Evolutionary conservation across 2,888 invertebrate genomes (phyloP).

Genomic region (Dicroscelio sp.): DNA sequence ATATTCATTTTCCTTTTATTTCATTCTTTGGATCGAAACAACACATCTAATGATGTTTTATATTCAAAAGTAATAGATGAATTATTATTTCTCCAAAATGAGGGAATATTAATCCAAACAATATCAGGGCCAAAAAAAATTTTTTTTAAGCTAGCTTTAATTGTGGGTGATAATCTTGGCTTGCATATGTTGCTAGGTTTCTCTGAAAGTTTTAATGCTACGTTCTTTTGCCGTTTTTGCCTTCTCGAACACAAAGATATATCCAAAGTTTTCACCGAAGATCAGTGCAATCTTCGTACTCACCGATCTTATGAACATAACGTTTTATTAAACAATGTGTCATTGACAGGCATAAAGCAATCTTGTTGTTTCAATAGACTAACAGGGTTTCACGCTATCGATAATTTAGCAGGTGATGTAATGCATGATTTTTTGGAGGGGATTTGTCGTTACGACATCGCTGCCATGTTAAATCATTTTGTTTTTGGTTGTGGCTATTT

Average conservation of each 20-base stretch:
- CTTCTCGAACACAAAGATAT: conserved; percentile 5
- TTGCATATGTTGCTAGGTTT: conserved; percentile 25
- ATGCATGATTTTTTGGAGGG: conserved; percentile 43
- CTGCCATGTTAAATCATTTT: conserved; percentile 54
- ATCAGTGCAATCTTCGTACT: conserved; percentile 14
- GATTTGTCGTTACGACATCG: conserved; percentile 77
- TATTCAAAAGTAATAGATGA: conserved; percentile 7
- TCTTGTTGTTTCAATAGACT: conserved; percentile 22
- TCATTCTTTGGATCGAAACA: not conserved
- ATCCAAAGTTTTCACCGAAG: not conserved
- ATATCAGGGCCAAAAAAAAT: not conserved
- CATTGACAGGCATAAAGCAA: conserved; percentile 36
- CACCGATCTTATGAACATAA: not conserved
- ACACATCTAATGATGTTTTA: not conserved
- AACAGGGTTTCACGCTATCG: not conserved
- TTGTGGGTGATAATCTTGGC: conserved; percentile 32
- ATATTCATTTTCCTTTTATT: not conserved
- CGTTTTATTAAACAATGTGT: not conserved
- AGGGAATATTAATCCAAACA: not conserved
- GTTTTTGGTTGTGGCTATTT: conserved; percentile 42
- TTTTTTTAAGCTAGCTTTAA: conserved; percentile 35
- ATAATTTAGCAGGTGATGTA: conserved; percentile 28
- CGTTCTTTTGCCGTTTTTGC: conserved; percentile 30
- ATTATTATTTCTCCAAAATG: not conserved
- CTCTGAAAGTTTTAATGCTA: conserved; percentile 20